Evolutionary conservation across 2,888 invertebrate genomes (phyloP).

Genomic region (Drosophila longiperda): DNA sequence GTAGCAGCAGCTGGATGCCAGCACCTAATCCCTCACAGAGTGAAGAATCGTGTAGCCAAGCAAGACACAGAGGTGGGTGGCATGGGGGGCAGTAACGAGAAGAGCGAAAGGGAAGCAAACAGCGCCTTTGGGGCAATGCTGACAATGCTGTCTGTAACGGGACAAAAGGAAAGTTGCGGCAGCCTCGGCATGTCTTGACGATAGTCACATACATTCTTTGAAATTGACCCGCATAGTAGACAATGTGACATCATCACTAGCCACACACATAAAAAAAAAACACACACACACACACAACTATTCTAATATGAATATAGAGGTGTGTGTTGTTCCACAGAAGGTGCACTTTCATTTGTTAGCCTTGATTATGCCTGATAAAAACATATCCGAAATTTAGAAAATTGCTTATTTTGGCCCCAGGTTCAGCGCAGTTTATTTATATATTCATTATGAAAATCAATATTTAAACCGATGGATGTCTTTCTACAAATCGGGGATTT

Average conservation of each 20-base stretch:
- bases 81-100: neutral
- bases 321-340: conserved; percentile 1
- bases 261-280: conserved; percentile 7
- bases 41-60: conserved; percentile 28
- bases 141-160: conserved; percentile 55
- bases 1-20: conserved; percentile 23
- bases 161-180: conserved; percentile 26
- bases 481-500: neutral
- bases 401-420: neutral
- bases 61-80: conserved; percentile 8
- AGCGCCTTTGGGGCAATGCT: conserved; percentile 38
- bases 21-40: conserved; percentile 36
- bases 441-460: neutral
- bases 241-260: conserved; percentile 69
- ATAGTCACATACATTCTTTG: conserved; percentile 65
- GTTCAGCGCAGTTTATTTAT: neutral
- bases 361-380: conserved; percentile 16
- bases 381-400: neutral
- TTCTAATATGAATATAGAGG: neutral
- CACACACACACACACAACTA: conserved; percentile 1
- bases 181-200: conserved; percentile 58
- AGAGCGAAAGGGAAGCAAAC: neutral
- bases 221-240: conserved; percentile 74
- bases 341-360: conserved; percentile 15
- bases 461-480: neutral